Percentiles rank a stretch among this genome's conserved stretches.
These are phyloP conservation scores for Heteronetta atricapilla DNA, from an alignment of 2,113 vertebrate species.

Conservation along the genomic window DNA sequence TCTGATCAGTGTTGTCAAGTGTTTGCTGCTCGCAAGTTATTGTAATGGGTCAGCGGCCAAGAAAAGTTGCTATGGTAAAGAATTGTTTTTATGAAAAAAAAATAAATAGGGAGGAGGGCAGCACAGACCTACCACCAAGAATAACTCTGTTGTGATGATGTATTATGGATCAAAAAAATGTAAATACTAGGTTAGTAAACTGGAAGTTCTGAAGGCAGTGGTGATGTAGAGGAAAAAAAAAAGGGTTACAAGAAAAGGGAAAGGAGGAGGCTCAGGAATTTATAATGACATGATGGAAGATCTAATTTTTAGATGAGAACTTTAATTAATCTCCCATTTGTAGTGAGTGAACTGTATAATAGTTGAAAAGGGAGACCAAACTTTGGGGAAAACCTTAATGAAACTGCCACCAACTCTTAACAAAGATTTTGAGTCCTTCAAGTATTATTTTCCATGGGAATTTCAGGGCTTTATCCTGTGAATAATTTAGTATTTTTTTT, in stretches of 20 bases:
- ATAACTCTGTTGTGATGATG: background rate
- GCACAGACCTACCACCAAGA: constrained; percentile 36
- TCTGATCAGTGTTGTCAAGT: constrained; percentile 27
- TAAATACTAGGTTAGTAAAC: constrained; percentile 10
- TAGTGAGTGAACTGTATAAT: background rate
- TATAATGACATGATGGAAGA: background rate
- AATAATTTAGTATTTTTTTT: background rate
- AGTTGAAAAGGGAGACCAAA: background rate
- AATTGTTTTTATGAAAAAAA: constrained; percentile 34
- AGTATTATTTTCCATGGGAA: background rate
- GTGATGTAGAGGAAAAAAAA: background rate
- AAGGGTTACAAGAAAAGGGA: background rate
- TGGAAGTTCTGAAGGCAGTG: background rate
- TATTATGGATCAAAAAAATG: background rate
- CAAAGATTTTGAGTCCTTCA: background rate
- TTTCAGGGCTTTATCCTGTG: background rate
- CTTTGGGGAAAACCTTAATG: background rate
- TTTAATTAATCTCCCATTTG: background rate
- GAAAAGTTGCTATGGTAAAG: constrained; percentile 42
- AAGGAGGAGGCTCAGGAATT: background rate
- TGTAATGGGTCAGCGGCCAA: constrained; percentile 29
- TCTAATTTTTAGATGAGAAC: background rate
- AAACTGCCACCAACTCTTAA: background rate
- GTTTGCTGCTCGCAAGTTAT: background rate
- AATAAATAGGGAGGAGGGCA: background rate